Base-by-base conservation (phyloP, 2,888 invertebrate species). In the Caenorhabditis panamensis region DNA sequence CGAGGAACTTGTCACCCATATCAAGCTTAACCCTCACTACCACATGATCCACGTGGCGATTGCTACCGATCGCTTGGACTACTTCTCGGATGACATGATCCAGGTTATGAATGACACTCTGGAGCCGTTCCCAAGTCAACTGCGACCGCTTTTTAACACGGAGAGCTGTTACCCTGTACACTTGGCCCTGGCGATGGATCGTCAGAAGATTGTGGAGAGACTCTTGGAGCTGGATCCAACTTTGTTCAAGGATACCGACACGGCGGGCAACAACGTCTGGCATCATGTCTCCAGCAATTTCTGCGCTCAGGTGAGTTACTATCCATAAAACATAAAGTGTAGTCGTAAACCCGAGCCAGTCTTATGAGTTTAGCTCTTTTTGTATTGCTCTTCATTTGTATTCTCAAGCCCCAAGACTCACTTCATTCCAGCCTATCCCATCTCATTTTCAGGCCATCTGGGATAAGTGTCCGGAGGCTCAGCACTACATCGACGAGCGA, bases 101-200 rank as follows among this genome's bases (percentile, higher is more conserved):
- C 95, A 95, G 4, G 94, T 94, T 24, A 95, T 96, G 1, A 95
- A 95, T 86, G 95, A 95, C 0, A 94, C 68, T 92, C 97, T 16
- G 96, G 98, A 97, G 97, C 97, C 0, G 96, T 98, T 1, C 96
- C 96, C 37, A 58, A 67, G 72, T 91, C 92, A 1, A 94, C 94
- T 80, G 9, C 37, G 71, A 2, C 66, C 54, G 13, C 53, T 80
- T 18, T 80, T 75, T 24, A 69, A 75, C 41, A 80, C 22, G 94
- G 95, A 54, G 93, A 95, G 89, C 95, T 96, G 82, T 56, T 86
- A 84, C 0, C 96, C 97, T 0, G 92, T 97, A 68, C 96, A 96
- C 93, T 94, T 96, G 51, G 96, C 96, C 1, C 94, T 96, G 11
- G 93, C 94, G 87, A 93, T 94, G 13, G 94, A 94, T 64, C 94